Base-by-base conservation (phyloP, 1,140 invertebrate genomes). In the Drosophila biarmipes region DNA sequence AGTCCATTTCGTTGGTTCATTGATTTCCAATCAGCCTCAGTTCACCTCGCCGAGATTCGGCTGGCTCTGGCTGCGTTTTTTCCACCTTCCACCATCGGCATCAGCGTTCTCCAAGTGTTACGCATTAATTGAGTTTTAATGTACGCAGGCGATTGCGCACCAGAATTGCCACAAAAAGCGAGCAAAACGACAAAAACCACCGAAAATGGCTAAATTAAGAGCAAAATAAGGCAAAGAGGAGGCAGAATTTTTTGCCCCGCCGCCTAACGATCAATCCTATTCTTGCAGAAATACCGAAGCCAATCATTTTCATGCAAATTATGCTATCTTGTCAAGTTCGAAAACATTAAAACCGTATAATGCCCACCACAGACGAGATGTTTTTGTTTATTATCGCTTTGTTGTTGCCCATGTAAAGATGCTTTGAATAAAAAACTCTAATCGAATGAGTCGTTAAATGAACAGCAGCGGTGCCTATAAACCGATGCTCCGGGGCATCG, bases 121-220 rank as follows among this genome's bases (percentile, higher is more conserved):
- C 48, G 59, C 61, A 72, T 78, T 87, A 86, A 86, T 86, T 81
- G 82, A 87, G 74, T 86, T 86, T 86, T 86, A 82, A 87, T 86
- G 82, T 86, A 78, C 48, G 67, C 53, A 31, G n/a, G 24, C 45
- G 68, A 74, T 62, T 78, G 64, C 57, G 46, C 40, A 46, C 59
- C 63, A 58, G 57, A 56, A 81, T 73, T 68, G 67, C 42, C 61
- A 48, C 37, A 55, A 72, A 49, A 63, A 58, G 27, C 12, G 21
- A 68, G 12, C 42, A 73, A 57, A 64, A 35, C 40, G 24, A 51
- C n/a, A 54, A 73, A 57, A 64, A 35, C 40, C 19, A 51, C 40
- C 43, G 56, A 66, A 67, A 78, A 43, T 53, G 45, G 46, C 31
- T 29, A n/a, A 78, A 71, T 71, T 56, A 71, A 35, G 67, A 52